Conservation (phyloP, 2,797 vertebrate species). For the Pseudotriccus pelzelni region DNA sequence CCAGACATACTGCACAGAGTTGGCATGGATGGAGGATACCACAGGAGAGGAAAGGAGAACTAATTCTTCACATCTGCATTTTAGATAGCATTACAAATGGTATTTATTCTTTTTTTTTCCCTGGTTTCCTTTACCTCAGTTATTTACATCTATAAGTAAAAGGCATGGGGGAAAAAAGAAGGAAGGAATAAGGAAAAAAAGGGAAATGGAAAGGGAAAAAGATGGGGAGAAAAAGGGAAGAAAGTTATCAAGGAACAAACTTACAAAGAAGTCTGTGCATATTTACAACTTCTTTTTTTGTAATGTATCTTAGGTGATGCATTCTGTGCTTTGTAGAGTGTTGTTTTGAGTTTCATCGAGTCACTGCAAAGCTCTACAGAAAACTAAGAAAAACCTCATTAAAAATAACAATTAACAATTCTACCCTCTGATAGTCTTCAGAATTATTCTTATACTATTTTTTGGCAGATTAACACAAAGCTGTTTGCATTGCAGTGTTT, state of each 20-base stretch:
- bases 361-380: neutral
- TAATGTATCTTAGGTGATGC: neutral
- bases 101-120: neutral
- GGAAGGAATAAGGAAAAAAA: neutral
- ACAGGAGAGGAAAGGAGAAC: neutral
- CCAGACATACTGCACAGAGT: neutral
- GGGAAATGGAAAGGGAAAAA: neutral
- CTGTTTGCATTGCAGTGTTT: conserved; percentile 5
- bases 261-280: neutral
- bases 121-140: neutral
- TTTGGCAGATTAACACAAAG: neutral
- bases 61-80: neutral
- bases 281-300: neutral
- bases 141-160: neutral
- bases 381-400: neutral
- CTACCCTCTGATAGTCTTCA: neutral
- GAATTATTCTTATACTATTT: conserved; percentile 32
- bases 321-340: neutral
- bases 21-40: neutral
- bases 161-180: neutral
- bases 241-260: neutral
- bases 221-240: neutral
- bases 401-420: conserved; percentile 11
- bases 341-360: neutral
- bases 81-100: neutral